phyloP scores from a whole-genome alignment of 2,113 vertebrate genomes.

The Takifugu flavidus region DNA sequence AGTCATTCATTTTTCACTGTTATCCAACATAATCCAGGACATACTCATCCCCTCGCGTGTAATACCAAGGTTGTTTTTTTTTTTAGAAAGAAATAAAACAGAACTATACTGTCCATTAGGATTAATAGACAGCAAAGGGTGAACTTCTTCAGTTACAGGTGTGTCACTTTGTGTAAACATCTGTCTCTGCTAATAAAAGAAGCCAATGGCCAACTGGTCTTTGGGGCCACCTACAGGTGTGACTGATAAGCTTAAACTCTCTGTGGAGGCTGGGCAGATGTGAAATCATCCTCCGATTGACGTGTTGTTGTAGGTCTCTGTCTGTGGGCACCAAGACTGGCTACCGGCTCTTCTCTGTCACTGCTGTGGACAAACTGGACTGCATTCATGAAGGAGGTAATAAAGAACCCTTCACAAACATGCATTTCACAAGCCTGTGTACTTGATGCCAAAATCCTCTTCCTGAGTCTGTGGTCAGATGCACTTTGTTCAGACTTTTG shows the following conservation, averaged over 20 bases:
- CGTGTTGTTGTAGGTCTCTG: conserved; percentile 77
- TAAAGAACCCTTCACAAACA: conserved; percentile 14
- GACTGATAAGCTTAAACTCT: not conserved
- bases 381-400: conserved; percentile 93
- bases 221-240: not conserved
- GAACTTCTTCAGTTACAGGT: conserved; percentile 21
- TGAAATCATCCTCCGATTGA: conserved; percentile 3
- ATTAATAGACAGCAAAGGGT: not conserved
- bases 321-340: conserved; percentile 89
- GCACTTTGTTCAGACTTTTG: no score
- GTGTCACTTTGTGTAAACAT: conserved; percentile 17
- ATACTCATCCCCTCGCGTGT: not conserved
- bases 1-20: no score
- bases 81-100: not conserved
- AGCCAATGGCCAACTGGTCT: conserved; percentile 29
- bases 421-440: no score
- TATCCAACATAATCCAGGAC: not conserved
- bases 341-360: conserved; percentile 91
- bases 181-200: conserved; percentile 17
- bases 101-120: not conserved
- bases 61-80: no score
- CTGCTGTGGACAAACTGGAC: conserved; percentile 90
- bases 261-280: not conserved
- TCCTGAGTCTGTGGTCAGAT: no score
- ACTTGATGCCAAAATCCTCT: no score